Conservation (phyloP, 1,140 invertebrate species). For the Microplitis demolitor region DNA sequence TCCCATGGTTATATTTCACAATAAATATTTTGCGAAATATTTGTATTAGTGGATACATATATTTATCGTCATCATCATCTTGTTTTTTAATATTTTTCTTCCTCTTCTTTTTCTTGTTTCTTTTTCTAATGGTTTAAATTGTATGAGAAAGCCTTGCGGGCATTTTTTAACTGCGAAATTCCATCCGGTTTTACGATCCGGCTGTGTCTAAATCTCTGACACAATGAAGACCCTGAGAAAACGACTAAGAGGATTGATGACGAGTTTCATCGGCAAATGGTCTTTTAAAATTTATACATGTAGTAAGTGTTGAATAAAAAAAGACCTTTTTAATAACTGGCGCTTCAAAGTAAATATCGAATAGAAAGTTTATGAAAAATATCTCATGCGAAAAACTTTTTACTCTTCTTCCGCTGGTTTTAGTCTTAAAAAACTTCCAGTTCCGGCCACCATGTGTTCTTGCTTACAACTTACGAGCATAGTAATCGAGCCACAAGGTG, state of each 20-base stretch:
- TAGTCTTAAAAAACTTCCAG: conserved; percentile 1
- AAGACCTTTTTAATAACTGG: not conserved
- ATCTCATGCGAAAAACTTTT: no score
- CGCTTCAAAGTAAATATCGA: no score
- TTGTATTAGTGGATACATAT: not conserved
- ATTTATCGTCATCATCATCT: not conserved
- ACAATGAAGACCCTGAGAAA: conserved; percentile 9
- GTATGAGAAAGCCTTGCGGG: not conserved
- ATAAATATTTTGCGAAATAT: not conserved
- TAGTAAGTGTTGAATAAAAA: no score
- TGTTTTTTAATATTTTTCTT: not conserved
- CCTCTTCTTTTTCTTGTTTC: not conserved
- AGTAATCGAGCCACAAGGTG: conserved; percentile 16
- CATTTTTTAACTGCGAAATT: conserved; percentile 5
- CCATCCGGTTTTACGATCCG: conserved; percentile 13
- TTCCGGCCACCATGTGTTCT: conserved; percentile 23
- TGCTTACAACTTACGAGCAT: not conserved
- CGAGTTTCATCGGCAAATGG: not conserved
- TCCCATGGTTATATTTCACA: not conserved
- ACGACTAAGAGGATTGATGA: not conserved
- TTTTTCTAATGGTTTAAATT: not conserved
- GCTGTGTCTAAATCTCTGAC: not conserved
- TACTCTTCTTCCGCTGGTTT: not conserved
- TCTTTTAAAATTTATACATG: not conserved
- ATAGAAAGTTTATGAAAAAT: no score